Evolutionary conservation across 2,888 invertebrate genomes (phyloP).

Genomic region (Ctenicera cuprea): DNA sequence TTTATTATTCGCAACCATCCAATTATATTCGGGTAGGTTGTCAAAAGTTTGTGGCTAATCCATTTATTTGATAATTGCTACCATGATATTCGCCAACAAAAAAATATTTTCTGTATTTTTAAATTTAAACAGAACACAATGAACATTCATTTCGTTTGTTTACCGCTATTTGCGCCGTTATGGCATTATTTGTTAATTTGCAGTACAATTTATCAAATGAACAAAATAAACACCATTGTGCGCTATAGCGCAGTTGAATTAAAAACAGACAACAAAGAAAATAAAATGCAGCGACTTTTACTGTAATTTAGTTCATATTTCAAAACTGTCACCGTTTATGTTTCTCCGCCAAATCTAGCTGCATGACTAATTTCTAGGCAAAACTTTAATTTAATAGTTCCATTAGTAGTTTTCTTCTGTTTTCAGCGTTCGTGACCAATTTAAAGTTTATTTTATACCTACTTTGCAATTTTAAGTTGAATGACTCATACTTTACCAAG

Average conservation of each 20-base stretch:
- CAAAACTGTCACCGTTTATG: slow-evolving; percentile 6
- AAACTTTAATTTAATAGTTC: slow-evolving; percentile 1
- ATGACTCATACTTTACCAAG: neutral
- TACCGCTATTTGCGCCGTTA: no score
- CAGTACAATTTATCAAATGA: no score
- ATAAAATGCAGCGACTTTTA: neutral
- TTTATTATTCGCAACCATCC: no score
- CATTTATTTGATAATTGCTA: neutral
- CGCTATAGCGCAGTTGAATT: no score
- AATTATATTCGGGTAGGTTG: neutral
- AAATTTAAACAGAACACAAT: no score
- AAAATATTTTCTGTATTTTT: no score
- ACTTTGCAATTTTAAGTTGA: slow-evolving; percentile 7
- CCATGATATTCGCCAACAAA: no score
- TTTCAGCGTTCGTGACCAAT: slow-evolving; percentile 14
- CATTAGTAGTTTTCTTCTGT: slow-evolving; percentile 1
- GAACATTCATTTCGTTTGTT: no score
- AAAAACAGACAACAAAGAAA: neutral
- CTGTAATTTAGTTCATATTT: neutral
- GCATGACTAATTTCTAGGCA: neutral
- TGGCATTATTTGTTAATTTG: no score
- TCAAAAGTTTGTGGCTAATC: neutral
- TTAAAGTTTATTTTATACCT: neutral
- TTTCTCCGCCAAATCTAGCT: neutral
- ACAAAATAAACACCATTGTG: no score